Percentiles rank a stretch among this genome's conserved stretches.
These are phyloP conservation scores for Osmoderma eremita DNA, from an alignment of 2,888 invertebrate genomes.

Conservation along the genomic window DNA sequence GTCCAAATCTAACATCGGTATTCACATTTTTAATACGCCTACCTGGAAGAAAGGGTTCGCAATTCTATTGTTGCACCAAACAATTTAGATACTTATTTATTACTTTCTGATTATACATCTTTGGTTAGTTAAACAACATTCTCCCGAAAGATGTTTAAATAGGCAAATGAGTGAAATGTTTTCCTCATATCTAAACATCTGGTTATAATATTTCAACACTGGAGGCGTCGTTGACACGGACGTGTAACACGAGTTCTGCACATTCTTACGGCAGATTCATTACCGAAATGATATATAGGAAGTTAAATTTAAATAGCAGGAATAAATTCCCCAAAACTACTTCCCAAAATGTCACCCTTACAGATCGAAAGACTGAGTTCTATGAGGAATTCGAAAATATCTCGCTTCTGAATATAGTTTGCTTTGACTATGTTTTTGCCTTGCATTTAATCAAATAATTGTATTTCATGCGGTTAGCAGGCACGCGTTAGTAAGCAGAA, in stretches of 20 bases:
- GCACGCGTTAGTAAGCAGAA: neutral
- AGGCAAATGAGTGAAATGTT: conserved; percentile 23
- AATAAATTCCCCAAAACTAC: neutral
- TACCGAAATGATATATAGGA: conserved; percentile 21
- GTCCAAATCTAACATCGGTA: too few species aligned
- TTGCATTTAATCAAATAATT: neutral
- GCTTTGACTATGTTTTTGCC: neutral
- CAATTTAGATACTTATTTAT: too few species aligned
- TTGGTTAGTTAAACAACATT: too few species aligned
- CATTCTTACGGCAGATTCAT: conserved; percentile 25
- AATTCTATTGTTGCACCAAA: too few species aligned
- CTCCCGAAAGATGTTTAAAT: neutral
- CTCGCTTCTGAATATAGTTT: neutral
- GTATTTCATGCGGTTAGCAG: neutral
- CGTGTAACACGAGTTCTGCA: conserved; percentile 36
- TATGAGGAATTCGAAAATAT: neutral
- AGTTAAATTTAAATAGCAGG: conserved; percentile 24
- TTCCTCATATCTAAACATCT: conserved; percentile 14
- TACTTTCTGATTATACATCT: too few species aligned
- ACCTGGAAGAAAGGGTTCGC: too few species aligned
- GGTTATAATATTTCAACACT: conserved; percentile 34
- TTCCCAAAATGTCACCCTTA: neutral
- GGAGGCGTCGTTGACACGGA: conserved; percentile 34
- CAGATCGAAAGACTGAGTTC: neutral
- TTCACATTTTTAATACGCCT: too few species aligned